phyloP scores from a whole-genome alignment of 2,797 vertebrate genomes.

The Poecilia picta region DNA sequence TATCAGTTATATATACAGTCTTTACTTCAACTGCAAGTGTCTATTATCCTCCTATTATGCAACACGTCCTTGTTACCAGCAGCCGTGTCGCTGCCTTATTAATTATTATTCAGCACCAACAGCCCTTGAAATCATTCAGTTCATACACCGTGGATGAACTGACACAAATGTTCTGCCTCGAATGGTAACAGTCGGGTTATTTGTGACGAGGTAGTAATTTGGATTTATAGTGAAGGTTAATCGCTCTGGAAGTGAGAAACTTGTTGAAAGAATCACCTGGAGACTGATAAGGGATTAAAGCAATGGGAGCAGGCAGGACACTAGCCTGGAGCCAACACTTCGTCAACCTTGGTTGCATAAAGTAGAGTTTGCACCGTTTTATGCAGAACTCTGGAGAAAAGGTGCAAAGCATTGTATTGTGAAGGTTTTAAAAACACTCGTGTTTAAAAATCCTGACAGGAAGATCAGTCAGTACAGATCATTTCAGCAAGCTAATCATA shows the following conservation, averaged over 20 bases:
- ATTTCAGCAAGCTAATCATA: not conserved
- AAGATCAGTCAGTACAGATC: not conserved
- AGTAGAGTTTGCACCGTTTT: not conserved
- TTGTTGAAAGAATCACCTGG: conserved; percentile 15
- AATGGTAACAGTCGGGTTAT: conserved; percentile 15
- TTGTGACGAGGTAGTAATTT: conserved; percentile 31
- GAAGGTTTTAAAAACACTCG: not conserved
- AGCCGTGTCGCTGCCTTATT: conserved; percentile 34
- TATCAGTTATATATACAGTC: conserved; percentile 13
- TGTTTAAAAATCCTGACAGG: not conserved
- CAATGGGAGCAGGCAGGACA: conserved; percentile 6
- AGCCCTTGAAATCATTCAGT: conserved; percentile 30
- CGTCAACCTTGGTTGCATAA: not conserved
- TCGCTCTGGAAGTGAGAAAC: not conserved
- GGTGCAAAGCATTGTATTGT: not conserved
- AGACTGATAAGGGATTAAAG: conserved; percentile 40
- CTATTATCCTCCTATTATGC: conserved; percentile 31
- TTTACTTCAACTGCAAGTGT: conserved; percentile 28
- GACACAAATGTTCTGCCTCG: conserved; percentile 27
- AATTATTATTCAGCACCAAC: conserved; percentile 56
- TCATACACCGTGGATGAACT: conserved; percentile 7
- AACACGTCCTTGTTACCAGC: conserved; percentile 38
- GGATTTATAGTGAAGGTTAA: conserved; percentile 25
- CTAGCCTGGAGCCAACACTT: not conserved
- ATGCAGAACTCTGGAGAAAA: not conserved